Base-by-base conservation (phyloP, 2,113 vertebrate genomes). In the Callipepla californica region DNA sequence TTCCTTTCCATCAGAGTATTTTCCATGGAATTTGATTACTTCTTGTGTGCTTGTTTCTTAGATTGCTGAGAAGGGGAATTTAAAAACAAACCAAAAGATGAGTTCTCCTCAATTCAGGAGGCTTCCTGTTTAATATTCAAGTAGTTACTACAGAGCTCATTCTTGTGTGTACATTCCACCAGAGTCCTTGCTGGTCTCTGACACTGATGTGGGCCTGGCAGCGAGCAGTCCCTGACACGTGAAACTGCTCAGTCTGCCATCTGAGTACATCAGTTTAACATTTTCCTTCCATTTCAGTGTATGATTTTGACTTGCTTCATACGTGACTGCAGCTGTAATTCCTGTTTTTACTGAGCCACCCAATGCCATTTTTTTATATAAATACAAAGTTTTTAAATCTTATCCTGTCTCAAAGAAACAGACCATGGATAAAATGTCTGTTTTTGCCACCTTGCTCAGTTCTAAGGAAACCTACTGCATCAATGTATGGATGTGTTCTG, bases 161-260 rank as follows among this genome's bases (percentile, higher is more conserved):
- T 62, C 23, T 32, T 36, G 7, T n/a, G 6, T 21, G 26, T n/a
- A 0, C 3, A 1, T n/a, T 40, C 57, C 83, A 25, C 3, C 22
- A 19, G n/a, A 17, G 30, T 13, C 6, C 6, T 4, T 51, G 42
- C 2, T 7, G n/a, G 20, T 58, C 28, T 23, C 62, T 79, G 66
- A 55, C 61, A 25, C 2, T 32, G 36, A 11, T 65, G 40, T 11
- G 20, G 40, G 62, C 10, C 45, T 55, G 47, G 12, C 1, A 0
- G 9, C 10, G 23, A 53, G n/a, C 13, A 44, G 48, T 40, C 0
- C 0, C 25, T 48, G 78, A 0, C 16, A n/a, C 66, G 79, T 65
- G 32, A 15, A 78, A 59, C 28, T 40, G 0, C 65, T 53, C 26
- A 13, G 20, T 53, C 1, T 11, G 30, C 38, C 32, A 0, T 14